These are phyloP conservation scores for Ceratotherium simum DNA, from an alignment of 2,113 vertebrate genomes.

Conservation along the genomic window DNA sequence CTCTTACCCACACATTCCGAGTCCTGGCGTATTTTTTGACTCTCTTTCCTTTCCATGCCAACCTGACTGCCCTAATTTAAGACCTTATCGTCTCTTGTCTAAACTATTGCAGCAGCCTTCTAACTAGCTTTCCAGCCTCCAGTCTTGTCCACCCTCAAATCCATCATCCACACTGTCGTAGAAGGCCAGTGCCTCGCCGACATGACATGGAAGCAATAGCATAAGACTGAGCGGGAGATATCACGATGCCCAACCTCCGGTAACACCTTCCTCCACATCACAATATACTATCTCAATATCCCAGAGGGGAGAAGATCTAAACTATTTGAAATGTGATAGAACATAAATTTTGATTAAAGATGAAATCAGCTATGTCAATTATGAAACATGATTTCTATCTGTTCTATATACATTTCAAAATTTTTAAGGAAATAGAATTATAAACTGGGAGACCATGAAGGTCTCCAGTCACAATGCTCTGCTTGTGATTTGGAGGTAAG, in stretches of 20 bases:
- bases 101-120: background rate
- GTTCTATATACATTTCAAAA: background rate
- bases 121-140: background rate
- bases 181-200: background rate
- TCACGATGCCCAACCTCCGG: background rate
- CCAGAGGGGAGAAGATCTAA: background rate
- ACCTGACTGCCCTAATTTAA: background rate
- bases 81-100: background rate
- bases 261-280: background rate
- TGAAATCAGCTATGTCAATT: background rate
- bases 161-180: background rate
- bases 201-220: background rate
- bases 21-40: background rate
- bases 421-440: background rate
- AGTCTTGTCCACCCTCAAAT: background rate
- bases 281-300: background rate
- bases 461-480: background rate
- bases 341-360: background rate
- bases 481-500: background rate
- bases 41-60: conserved; percentile 24
- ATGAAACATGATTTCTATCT: background rate
- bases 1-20: background rate
- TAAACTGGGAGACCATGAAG: background rate
- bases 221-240: background rate
- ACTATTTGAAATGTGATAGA: background rate